A percentile compares a stretch with the other conserved stretches of the same genome.
Conservation (phyloP, 2,888 invertebrate species). For the Meliscaeva auricollis region DNA sequence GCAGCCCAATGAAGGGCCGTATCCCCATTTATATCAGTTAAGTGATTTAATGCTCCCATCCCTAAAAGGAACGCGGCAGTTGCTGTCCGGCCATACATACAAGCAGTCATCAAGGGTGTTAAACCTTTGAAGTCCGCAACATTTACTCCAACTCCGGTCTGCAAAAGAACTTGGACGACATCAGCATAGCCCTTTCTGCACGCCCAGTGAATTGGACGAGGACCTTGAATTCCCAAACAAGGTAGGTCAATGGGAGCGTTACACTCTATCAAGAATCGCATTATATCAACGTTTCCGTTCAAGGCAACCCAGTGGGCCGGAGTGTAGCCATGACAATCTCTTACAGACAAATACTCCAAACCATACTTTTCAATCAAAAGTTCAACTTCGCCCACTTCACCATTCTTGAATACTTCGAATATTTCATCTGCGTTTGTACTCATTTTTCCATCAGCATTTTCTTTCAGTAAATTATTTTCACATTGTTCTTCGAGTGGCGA, state of each 20-base stretch:
- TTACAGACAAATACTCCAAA: conserved; percentile 89
- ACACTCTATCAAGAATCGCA: conserved; percentile 93
- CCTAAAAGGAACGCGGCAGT: conserved; percentile 95
- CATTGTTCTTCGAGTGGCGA: conserved; percentile 83
- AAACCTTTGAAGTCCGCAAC: conserved; percentile 94
- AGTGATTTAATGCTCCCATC: conserved; percentile 93
- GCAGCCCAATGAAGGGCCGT: conserved; percentile 97
- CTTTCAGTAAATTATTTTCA: conserved; percentile 84
- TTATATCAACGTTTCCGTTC: conserved; percentile 95
- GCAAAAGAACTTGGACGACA: conserved; percentile 91
- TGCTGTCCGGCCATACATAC: conserved; percentile 96
- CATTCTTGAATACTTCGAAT: conserved; percentile 93
- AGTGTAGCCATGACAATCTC: conserved; percentile 96
- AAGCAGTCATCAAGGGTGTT: conserved; percentile 95
- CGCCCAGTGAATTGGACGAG: conserved; percentile 97
- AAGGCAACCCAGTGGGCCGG: conserved; percentile 94
- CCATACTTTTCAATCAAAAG: conserved; percentile 93
- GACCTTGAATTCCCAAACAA: conserved; percentile 92
- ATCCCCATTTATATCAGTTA: conserved; percentile 96
- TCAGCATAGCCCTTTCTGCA: conserved; percentile 96
- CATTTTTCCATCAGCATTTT: conserved; percentile 80
- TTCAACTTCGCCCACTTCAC: conserved; percentile 93
- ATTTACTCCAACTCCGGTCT: conserved; percentile 95
- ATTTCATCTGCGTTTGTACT: conserved; percentile 86
- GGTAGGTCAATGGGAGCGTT: conserved; percentile 94